Conservation (phyloP, 1,140 invertebrate genomes). For the Antheraea pernyi region DNA sequence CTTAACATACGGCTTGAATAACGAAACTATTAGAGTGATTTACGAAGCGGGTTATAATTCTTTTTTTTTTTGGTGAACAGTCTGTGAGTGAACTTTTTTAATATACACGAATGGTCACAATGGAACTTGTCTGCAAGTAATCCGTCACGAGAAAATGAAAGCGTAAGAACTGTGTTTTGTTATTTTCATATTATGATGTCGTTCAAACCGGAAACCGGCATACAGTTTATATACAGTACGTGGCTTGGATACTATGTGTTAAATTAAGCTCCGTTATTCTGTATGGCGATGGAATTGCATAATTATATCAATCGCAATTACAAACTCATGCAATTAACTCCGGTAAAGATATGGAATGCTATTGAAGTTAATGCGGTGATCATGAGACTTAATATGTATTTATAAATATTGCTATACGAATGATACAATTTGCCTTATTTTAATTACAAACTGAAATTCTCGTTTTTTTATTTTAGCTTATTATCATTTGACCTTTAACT, state of each 20-base stretch:
- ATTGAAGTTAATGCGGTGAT: too few relatives aligned
- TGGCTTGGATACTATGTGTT: not conserved
- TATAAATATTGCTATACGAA: too few relatives aligned
- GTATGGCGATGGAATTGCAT: not conserved
- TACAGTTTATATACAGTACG: not conserved
- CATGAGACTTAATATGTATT: too few relatives aligned
- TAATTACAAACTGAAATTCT: too few relatives aligned
- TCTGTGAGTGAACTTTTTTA: conserved; percentile 47
- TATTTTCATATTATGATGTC: conserved; percentile 17
- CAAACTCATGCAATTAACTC: not conserved
- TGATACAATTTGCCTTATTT: too few relatives aligned
- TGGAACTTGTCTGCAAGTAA: conserved; percentile 55
- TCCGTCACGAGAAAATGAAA: conserved; percentile 69
- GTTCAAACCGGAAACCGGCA: not conserved
- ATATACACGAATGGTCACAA: conserved; percentile 50
- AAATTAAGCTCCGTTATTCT: not conserved
- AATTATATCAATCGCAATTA: not conserved
- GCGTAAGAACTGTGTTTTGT: conserved; percentile 60
- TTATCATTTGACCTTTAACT: too few relatives aligned
- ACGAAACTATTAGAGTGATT: conserved; percentile 17
- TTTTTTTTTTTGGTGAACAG: conserved; percentile 30
- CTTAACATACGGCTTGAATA: conserved; percentile 9
- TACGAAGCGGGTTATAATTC: not conserved
- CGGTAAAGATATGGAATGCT: too few relatives aligned
- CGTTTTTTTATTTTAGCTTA: too few relatives aligned